Evolutionary conservation across 2,888 invertebrate genomes (phyloP), one percentile per base, ranked within the genome.

Genomic region (Drosophila kanekoi): DNA sequence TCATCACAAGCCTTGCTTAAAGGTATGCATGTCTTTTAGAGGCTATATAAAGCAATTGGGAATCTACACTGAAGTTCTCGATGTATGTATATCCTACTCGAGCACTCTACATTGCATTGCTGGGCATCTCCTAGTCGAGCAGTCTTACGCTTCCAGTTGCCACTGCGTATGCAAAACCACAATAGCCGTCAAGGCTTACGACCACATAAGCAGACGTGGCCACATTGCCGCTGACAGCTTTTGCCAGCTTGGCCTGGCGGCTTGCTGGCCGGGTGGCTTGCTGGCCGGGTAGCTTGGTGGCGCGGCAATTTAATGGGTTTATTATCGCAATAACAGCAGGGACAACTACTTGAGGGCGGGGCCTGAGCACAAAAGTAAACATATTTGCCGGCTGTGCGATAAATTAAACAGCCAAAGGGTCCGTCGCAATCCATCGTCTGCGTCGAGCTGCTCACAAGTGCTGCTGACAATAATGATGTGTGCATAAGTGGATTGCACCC

Each of bases 301-400:
- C n/a, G 58, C 49, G 77, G 84, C 79, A 84, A 79, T 89, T 89
- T 89, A 89, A 85, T 89, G 89, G 79, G 81, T 84, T 85, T 89
- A 87, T 85, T 85, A 85, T 87, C 77, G 74, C 61, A 59, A 70
- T 79, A 79, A 77, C 67, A 33, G 41, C 51, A 45, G 35, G 54
- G 51, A 38, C 33, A 51, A 49, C 57, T 53, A 53, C 63, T 62
- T 18, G 47, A 52, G 40, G 44, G 47, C 11, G n/a, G 9, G 18
- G 28, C 56, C 56, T 58, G 41, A 51, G 51, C 77, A 57, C 43
- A 44, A 77, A 65, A 54, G 83, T 58, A 83, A 81, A 78, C 79
- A 84, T 67, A 81, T 74, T 87, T 83, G 66, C 59, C 62, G 44
- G 57, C 68, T 68, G 73, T 76, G 68, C 78, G 71, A 78, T 83